These are phyloP conservation scores for Smittia sp. DNA, from an alignment of 2,888 invertebrate species.

Conservation along the genomic window DNA sequence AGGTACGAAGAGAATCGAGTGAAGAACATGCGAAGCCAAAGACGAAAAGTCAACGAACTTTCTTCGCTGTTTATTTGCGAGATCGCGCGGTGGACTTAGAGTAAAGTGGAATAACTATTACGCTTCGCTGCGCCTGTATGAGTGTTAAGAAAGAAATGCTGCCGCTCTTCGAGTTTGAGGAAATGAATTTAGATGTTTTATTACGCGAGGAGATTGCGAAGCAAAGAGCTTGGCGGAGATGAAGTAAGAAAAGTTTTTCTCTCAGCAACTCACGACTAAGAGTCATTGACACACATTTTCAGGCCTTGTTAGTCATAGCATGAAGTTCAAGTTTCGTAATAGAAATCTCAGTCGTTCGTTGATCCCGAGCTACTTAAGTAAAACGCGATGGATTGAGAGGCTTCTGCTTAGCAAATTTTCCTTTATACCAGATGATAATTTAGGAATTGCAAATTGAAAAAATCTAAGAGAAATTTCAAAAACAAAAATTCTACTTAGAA, in stretches of 20 bases:
- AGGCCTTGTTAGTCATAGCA: conserved; percentile 28
- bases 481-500: no score
- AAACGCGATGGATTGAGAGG: not conserved
- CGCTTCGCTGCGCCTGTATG: not conserved
- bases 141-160: conserved; percentile 1
- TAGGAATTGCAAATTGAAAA: no score
- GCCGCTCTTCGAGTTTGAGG: conserved; percentile 23
- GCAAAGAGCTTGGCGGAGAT: not conserved
- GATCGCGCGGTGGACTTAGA: not conserved
- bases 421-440: no score
- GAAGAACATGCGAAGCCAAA: not conserved
- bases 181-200: conserved; percentile 30
- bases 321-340: conserved; percentile 40
- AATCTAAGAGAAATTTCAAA: no score
- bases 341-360: conserved; percentile 33
- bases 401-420: no score
- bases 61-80: conserved; percentile 6
- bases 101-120: not conserved
- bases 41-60: conserved; percentile 15
- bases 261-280: not conserved
- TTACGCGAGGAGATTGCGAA: conserved; percentile 36
- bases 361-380: conserved; percentile 34
- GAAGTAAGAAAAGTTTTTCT: not conserved
- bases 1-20: not conserved
- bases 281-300: conserved; percentile 40